These are phyloP conservation scores for Drosophila murphyi DNA, from an alignment of 1,140 invertebrate species.

Conservation along the genomic window DNA sequence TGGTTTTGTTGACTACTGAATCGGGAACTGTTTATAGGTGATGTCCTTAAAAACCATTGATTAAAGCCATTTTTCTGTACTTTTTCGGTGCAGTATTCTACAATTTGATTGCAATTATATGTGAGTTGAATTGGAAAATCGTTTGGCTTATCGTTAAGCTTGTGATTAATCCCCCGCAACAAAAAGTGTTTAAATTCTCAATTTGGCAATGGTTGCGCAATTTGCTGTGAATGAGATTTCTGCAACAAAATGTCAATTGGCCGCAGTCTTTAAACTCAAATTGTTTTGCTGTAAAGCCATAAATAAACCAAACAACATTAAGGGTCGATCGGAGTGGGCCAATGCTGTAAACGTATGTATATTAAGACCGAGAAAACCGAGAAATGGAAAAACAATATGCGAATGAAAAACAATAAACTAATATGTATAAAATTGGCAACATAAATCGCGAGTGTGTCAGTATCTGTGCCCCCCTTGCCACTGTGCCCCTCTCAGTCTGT, in stretches of 20 bases:
- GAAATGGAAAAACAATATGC: constrained; percentile 3
- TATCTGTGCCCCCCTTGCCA: not conserved
- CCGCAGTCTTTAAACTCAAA: constrained; percentile 23
- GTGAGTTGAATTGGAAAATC: too few species aligned
- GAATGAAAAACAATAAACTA: constrained; percentile 71
- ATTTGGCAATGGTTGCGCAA: not conserved
- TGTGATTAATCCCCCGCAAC: too few species aligned
- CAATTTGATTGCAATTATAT: too few species aligned
- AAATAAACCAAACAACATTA: constrained; percentile 25
- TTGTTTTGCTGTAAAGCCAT: constrained; percentile 23
- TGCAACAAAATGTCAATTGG: constrained; percentile 1
- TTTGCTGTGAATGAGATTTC: not conserved
- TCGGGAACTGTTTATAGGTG: too few species aligned
- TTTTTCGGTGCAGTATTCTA: too few species aligned
- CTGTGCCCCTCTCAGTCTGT: not conserved
- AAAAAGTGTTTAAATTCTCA: too few species aligned
- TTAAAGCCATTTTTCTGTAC: too few species aligned
- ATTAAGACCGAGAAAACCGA: not conserved
- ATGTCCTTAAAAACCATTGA: too few species aligned
- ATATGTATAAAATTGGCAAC: constrained; percentile 61
- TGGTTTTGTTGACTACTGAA: too few species aligned
- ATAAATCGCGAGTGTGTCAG: constrained; percentile 55
- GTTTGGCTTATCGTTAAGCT: too few species aligned
- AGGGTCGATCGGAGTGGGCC: constrained; percentile 8
- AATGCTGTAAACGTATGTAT: constrained; percentile 33